Evolutionary conservation across 2,797 vertebrate species (phyloP), one percentile per base, ranked within the genome.

Genomic region (Eulemur mongoz): DNA sequence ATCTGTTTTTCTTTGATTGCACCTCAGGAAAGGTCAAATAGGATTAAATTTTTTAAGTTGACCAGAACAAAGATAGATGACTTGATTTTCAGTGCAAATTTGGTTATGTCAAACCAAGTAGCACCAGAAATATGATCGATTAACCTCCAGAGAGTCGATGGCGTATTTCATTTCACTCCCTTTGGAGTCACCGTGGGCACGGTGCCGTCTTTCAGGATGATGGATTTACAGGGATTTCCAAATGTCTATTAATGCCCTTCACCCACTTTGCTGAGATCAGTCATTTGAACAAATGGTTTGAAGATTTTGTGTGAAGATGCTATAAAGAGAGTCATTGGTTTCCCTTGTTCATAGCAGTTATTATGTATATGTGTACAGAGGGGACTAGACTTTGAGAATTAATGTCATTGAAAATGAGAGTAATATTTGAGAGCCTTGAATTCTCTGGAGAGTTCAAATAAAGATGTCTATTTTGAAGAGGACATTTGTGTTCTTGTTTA

Each of bases 1-100:
- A 98, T 98, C 93, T 98, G 95, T 97, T 98, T 98, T 98, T 95
- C 97, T 97, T 98, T 97, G 96, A 97, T 96, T 97, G 92, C 93
- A 98, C 96, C 95, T 98, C 97, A 97, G 94, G 95, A 98, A 98
- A 98, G 98, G 97, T 98, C 98, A 98, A 97, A 98, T 97, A 95
- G 97, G 96, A 98, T 98, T 97, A 98, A 95, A 93, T 97, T 98
- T 98, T 98, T 97, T 98, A 97, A 98, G 96, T 97, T 98, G 95
- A 97, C 97, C 92, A 65, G 96, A 98, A 89, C 93, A 97, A 98
- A 97, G 97, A 97, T 93, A 97, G 95, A 97, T 98, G 98, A 98
- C 93, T 96, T 94, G 95, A 98, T 98, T 98, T 98, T 98, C 98
- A 91, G 96, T 97, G 95, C 92, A 98, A 98, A 98, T 98, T 97